Evolutionary conservation across 2,797 vertebrate species (phyloP).

Genomic region (Anguilla anguilla): DNA sequence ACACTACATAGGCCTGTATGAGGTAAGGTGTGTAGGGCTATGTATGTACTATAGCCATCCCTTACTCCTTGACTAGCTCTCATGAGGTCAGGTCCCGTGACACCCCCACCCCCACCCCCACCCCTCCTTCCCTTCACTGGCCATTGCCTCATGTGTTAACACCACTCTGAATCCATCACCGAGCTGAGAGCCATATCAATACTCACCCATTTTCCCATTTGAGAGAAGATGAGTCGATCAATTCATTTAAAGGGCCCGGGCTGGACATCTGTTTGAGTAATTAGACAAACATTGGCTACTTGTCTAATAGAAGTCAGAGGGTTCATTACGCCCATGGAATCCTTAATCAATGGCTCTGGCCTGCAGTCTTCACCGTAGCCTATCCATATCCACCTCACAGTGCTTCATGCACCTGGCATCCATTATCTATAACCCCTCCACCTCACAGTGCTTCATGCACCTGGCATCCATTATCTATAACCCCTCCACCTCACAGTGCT

Average conservation of each 20-base stretch:
- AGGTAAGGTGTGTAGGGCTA: too few species aligned
- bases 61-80: background rate
- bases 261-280: conserved; percentile 86
- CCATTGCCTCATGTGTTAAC: conserved; percentile 67
- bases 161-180: conserved; percentile 76
- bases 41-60: background rate
- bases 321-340: conserved; percentile 98
- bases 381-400: background rate
- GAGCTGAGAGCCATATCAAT: conserved; percentile 78
- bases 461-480: too few species aligned
- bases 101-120: background rate
- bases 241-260: conserved; percentile 84
- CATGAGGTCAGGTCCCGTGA: conserved; percentile 28
- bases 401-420: too few species aligned
- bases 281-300: conserved; percentile 83
- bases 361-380: conserved; percentile 77
- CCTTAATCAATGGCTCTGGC: conserved; percentile 92
- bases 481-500: too few species aligned
- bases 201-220: conserved; percentile 68
- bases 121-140: conserved; percentile 36
- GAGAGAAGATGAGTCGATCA: conserved; percentile 77
- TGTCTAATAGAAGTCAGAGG: conserved; percentile 84
- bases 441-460: background rate
- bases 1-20: too few species aligned
- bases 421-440: too few species aligned